Evolutionary conservation across 2,797 vertebrate species (phyloP), one percentile per base, ranked within the genome.

Genomic region (Calcarius lapponicus): DNA sequence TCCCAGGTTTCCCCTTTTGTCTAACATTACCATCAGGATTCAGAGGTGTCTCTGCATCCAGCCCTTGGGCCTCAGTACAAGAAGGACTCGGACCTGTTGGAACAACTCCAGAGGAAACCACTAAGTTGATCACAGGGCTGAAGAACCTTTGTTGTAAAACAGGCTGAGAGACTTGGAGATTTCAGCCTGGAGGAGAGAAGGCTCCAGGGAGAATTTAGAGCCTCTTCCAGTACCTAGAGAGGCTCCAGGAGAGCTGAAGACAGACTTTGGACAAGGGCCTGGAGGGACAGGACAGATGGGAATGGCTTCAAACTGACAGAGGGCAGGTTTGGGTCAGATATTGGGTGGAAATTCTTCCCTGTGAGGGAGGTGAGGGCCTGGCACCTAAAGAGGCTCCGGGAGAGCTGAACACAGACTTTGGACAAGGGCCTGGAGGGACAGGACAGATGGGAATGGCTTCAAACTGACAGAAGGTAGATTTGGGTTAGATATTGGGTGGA

Each of bases 311-410:
- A 64, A 43, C 38, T 57, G 65, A 34, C 12, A 78, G 20, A 58
- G 17, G 5, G 14, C 3, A 22, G n/a, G 10, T n/a, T 51, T 51
- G n/a, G 29, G 22, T 40, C 40, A 5, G n/a, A 31, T 45, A 28
- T 10, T 58, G 58, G n/a, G 6, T 3, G 34, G n/a, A 26, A 71
- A 58, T 34, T 45, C 10, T 34, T 58, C 13, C 2, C 6, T 70
- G 36, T 18, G 65, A 57, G 17, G 14, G 9, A 3, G 20, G 17
- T 0, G 4, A 76, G 29, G 17, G 3, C 6, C 19, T 64, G 57
- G 29, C 20, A 45, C 13, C 36, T 36, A 36, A 36, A 36, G 8
- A 8, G 36, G 36, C 50, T 29, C 26, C 16, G 29, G 50, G 16
- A 51, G 10, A 51, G 58, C 15, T 34, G 58, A 16, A 40, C 51